Evolutionary conservation across 2,113 vertebrate species (phyloP), one percentile per base, ranked within the genome.

Genomic region (Rhizomys pruinosus): DNA sequence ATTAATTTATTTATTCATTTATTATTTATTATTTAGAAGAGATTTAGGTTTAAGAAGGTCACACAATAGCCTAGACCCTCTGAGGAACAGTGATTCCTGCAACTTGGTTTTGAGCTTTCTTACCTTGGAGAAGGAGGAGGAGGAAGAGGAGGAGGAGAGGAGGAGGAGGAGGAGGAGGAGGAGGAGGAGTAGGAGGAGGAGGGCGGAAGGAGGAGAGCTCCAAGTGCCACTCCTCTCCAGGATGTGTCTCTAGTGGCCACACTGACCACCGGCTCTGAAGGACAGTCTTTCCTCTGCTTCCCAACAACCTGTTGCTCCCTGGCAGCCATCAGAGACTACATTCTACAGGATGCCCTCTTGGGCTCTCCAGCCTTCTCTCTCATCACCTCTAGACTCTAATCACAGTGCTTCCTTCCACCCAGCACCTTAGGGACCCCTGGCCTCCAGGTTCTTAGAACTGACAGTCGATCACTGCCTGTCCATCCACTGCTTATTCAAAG

Each of bases 401-500:
- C 55, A 27, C 5, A 6, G 5, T 27, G 0, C 42, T 39, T 23
- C 55, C 34, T 63, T 8, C 7, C 34, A 52, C 64, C 12, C 63
- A 19, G 34, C 4, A 19, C 64, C 22, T 71, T 84, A 42, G 15
- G 6, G 47, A 20, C 11, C 32, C 32, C 55, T 29, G 27, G 9
- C 9, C 52, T 8, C 82, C 55, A 77, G 42, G 22, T 12, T 82
- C 22, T 15, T 1, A 12, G 34, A 57, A 13, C 20, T 34, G n/a
- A 3, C 3, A 16, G 29, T 37, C 63, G 25, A 11, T 11, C 3
- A 25, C 2, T 64, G 78, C 79, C 63, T 42, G 71, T 3, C 0
- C 2, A 5, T 9, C 2, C 59, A 69, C 32, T 22, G 3, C 74
- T 0, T 7, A 61, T 2, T 13, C 0, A 1, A 19, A 39, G 9